Percentiles rank a stretch among this genome's conserved stretches.
Conservation (phyloP, 2,113 vertebrate genomes). For the Austrofundulus limnaeus region DNA sequence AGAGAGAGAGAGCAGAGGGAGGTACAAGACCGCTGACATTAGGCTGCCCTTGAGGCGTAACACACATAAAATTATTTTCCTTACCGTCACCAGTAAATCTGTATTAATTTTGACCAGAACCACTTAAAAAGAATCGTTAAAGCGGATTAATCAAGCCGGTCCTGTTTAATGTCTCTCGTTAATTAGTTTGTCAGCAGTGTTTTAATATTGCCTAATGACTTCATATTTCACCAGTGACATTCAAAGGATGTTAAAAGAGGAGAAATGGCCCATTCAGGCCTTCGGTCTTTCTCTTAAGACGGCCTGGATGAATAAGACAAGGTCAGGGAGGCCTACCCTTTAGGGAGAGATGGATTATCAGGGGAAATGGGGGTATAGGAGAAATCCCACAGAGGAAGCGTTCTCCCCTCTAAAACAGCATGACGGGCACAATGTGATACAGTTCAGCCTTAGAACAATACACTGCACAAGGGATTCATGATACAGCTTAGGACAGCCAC, state of each 20-base stretch:
- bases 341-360: conserved; percentile 76
- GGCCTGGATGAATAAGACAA: conserved; percentile 75
- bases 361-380: conserved; percentile 55
- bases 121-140: conserved; percentile 99
- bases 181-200: conserved; percentile 99
- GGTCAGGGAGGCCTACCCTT: conserved; percentile 74
- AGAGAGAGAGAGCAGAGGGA: conserved; percentile 29
- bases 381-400: conserved; percentile 73
- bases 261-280: conserved; percentile 96
- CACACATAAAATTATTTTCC: conserved; percentile 78
- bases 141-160: conserved; percentile 99
- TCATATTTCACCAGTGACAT: conserved; percentile 99
- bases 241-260: conserved; percentile 97
- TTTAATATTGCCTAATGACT: conserved; percentile 99
- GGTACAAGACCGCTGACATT: conserved; percentile 83
- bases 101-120: conserved; percentile 99
- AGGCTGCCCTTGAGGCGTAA: conserved; percentile 92
- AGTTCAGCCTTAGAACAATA: conserved; percentile 72
- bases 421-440: conserved; percentile 79
- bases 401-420: conserved; percentile 75
- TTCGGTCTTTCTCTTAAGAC: conserved; percentile 71
- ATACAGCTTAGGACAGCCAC: conserved; percentile 55
- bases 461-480: conserved; percentile 65
- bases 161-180: conserved; percentile 99
- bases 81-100: conserved; percentile 97